phyloP scores from a whole-genome alignment of 2,797 vertebrate genomes.

The Silurus aristotelis region DNA sequence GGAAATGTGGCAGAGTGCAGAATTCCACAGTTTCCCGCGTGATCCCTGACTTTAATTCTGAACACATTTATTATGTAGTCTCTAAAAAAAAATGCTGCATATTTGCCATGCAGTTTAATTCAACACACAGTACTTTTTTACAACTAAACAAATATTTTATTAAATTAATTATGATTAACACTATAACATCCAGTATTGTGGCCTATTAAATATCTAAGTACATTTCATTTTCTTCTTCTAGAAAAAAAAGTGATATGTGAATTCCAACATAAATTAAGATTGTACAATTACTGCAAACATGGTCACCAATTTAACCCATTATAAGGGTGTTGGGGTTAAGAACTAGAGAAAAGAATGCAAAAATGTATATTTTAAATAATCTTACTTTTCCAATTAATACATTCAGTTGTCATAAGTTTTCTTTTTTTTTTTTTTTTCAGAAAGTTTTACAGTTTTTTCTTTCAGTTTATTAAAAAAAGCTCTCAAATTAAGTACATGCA shows the following conservation, averaged over 20 bases:
- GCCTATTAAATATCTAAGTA: background rate
- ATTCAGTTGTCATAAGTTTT: background rate
- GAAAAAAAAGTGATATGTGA: too few species aligned
- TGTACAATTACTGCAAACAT: background rate
- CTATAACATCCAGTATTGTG: background rate
- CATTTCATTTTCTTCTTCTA: background rate
- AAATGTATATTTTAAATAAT: background rate
- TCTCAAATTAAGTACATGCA: background rate
- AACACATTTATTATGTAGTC: background rate
- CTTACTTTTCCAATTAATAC: background rate
- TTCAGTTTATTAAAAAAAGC: too few species aligned
- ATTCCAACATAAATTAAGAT: background rate
- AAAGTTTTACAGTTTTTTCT: too few species aligned
- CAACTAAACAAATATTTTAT: background rate
- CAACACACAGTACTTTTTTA: background rate
- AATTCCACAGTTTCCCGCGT: conserved; percentile 58
- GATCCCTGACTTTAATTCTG: conserved; percentile 40
- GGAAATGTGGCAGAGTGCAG: conserved; percentile 66
- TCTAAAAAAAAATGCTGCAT: background rate
- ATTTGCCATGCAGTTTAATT: background rate
- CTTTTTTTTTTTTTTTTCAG: too few species aligned
- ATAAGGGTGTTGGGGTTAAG: background rate
- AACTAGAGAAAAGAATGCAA: background rate
- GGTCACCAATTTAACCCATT: background rate
- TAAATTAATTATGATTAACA: background rate